Conservation (phyloP, 2,113 vertebrate genomes). For the Passer domesticus region DNA sequence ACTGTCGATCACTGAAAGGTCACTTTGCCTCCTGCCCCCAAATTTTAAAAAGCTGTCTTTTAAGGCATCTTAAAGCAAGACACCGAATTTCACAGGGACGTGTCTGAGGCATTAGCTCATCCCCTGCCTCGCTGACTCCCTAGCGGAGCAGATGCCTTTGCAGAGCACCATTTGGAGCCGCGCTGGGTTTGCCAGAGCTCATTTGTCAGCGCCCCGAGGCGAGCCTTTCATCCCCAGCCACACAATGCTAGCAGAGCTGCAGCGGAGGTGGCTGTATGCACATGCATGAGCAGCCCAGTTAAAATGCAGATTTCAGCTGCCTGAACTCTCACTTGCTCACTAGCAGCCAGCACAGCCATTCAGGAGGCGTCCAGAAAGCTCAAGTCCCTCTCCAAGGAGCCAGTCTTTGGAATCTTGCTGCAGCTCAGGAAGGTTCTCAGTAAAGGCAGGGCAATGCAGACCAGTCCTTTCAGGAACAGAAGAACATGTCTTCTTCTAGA, state of each 20-base stretch:
- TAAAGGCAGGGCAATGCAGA: neutral
- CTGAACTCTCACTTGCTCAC: neutral
- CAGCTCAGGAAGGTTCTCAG: neutral
- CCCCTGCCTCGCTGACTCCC: neutral
- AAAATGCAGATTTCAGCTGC: neutral
- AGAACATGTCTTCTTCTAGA: neutral
- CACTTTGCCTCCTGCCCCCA: neutral
- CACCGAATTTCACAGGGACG: neutral
- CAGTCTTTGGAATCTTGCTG: neutral
- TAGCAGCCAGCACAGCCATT: neutral
- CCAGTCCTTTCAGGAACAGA: neutral
- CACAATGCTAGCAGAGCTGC: neutral
- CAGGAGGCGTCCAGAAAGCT: neutral
- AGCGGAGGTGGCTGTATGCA: constrained; percentile 10
- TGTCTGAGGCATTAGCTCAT: neutral
- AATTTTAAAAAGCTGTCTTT: neutral
- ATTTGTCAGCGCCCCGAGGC: constrained; percentile 40
- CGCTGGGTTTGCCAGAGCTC: neutral
- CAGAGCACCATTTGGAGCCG: neutral
- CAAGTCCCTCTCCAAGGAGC: neutral
- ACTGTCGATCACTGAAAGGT: neutral
- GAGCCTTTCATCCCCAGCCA: constrained; percentile 46
- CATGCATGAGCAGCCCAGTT: constrained; percentile 21
- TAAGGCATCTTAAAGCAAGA: neutral
- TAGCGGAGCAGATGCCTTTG: neutral